Base-by-base conservation (phyloP, 1,140 invertebrate species). In the Megalonaias nervosa region DNA sequence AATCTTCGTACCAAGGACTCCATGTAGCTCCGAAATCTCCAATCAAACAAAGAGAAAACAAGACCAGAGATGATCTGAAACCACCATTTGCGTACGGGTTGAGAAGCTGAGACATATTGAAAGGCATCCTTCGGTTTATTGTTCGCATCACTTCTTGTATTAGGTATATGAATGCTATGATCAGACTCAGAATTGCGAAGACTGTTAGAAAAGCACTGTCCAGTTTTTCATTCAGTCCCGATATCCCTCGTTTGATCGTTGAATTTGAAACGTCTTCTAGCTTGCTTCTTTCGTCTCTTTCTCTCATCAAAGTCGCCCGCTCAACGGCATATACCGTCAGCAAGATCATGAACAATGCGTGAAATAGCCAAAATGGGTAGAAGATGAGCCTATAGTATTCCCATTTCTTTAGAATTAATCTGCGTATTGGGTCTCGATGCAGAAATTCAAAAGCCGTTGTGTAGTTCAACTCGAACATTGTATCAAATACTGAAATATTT, bases 361-460 rank as follows among this genome's bases (percentile, higher is more conserved):
- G 83, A 13, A 81, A 60, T 14, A 82, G 64, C 68, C 76, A 74
- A 76, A 75, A 79, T 5, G 64, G 19, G 57, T 67, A 79, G 21
- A 79, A 84, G 9, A 77, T 26, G 12, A 60, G 67, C 19, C 72
- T 48, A 38, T 82, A 81, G 0, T 68, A 65, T 19, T 68, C 66
- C 83, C 83, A 84, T 77, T 84, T 84, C 26, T 56, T 31, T 19
- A 67, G 74, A 4, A 84, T 68, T 12, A 84, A 71, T 59, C 75
- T 58, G 23, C 76, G 67, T 9, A 84, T 60, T 14, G 81, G 79
- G 5, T 68, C 67, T 26, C 75, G 61, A 60, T 77, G 68, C 23
- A 82, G 74, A 12, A 84, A 79, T 13, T 74, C 65, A 26, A 82
- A 84, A 0, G 79, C 83, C 3, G 68, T 73, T 38, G 62, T 48